Evolutionary conservation across 1,140 invertebrate genomes (phyloP).

Genomic region (Radopholus similis): DNA sequence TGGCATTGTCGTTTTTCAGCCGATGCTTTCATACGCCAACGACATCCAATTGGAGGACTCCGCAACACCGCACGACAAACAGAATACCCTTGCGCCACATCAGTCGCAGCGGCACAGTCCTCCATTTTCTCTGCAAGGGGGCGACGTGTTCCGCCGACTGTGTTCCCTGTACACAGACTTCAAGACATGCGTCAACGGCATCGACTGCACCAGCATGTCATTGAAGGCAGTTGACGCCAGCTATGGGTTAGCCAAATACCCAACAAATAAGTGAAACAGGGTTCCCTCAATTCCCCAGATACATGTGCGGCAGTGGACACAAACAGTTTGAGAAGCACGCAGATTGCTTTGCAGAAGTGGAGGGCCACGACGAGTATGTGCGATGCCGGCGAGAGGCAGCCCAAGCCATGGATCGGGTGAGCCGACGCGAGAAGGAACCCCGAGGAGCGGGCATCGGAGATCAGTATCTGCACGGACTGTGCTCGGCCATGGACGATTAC

Average conservation of each 20-base stretch:
- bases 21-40: constrained; percentile 13
- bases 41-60: constrained; percentile 7
- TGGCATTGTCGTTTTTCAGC: too few species aligned
- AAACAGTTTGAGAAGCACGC: constrained; percentile 23
- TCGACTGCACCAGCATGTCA: constrained; percentile 17
- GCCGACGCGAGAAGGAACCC: neutral
- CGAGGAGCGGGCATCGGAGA: neutral
- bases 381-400: constrained; percentile 9
- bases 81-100: neutral
- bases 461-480: constrained; percentile 11
- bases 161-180: constrained; percentile 23
- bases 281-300: neutral
- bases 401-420: constrained; percentile 13
- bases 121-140: constrained; percentile 15
- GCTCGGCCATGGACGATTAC: constrained; percentile 23
- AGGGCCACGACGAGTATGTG: constrained; percentile 17
- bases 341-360: constrained; percentile 21
- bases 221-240: constrained; percentile 18
- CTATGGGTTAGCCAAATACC: constrained; percentile 3
- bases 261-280: neutral
- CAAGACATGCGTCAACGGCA: constrained; percentile 5
- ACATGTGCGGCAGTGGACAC: constrained; percentile 24
- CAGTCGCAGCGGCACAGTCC: neutral
- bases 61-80: neutral
- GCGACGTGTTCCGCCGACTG: constrained; percentile 14